These are phyloP conservation scores for Turritopsis dohrnii DNA, from an alignment of 30 jellyfish, hydroid and myxozoan species.

Conservation along the genomic window DNA sequence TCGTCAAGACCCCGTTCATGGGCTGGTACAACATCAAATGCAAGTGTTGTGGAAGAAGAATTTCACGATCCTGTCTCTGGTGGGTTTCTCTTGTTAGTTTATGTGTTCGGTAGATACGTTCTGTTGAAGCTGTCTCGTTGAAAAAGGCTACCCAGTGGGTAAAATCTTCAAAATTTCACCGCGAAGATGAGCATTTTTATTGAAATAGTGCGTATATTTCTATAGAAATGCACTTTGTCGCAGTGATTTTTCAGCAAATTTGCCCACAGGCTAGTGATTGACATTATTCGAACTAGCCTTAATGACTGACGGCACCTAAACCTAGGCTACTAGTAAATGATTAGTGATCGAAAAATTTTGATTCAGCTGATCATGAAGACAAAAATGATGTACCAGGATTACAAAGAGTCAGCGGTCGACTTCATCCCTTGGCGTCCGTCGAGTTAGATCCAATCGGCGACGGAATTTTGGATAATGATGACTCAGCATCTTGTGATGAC, in stretches of 20 bases:
- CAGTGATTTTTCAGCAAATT: no score
- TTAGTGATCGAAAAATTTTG: background rate
- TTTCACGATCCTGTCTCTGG: background rate
- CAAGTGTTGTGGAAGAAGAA: background rate
- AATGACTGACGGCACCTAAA: background rate
- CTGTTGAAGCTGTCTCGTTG: no score
- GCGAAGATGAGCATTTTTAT: no score
- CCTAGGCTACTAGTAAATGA: no score
- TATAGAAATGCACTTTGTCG: no score
- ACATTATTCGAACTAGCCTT: no score
- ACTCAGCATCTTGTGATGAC: conserved; percentile 14
- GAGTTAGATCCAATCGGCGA: conserved; percentile 11
- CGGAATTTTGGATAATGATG: conserved; percentile 3
- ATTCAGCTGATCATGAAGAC: background rate
- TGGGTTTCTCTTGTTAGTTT: background rate
- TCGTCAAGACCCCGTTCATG: background rate
- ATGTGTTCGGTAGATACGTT: no score
- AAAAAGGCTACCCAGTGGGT: no score
- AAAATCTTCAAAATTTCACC: no score
- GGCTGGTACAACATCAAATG: background rate
- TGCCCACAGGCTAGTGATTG: no score
- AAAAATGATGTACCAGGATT: background rate
- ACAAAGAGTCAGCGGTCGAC: background rate
- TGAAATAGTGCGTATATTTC: no score
- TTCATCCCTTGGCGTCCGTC: conserved; percentile 19